Base-by-base conservation (phyloP, 2,113 vertebrate species). In the Malurus elegans region DNA sequence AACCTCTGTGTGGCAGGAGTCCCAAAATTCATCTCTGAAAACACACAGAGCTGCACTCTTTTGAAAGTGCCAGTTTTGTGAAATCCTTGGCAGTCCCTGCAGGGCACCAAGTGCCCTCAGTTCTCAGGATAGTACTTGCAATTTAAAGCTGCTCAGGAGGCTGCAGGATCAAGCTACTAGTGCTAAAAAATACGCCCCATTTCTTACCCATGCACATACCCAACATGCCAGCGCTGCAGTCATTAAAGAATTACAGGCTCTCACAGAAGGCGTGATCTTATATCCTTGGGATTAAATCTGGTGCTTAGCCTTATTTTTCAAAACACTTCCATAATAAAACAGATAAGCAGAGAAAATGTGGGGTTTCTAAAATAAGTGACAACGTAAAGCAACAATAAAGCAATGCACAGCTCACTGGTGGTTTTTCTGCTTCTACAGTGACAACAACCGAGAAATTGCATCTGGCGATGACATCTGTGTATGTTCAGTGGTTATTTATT, bases 21-120 rank as follows among this genome's bases (percentile, higher is more conserved):
- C 88, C 92, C 85, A 54, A 95, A 95, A 97, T 91, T 90, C 76
- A 86, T 96, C 92, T 89, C 88, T 92, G 84, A 92, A 94, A 95
- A 79, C 85, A 75, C 94, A 96, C 70, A 92, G 76, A 85, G 64
- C 64, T 72, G 56, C 60, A 71, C 70, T 90, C 92, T 92, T 87
- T 79, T 62, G 26, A 44, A 90, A 95, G 79, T 28, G 51, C 82
- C 84, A 76, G 61, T 90, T 86, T 83, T 79, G 81, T 79, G 85
- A 95, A 93, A 96, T 71, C 88, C 73, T 91, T 92, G 93, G 88
- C 85, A 96, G 73, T 31, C 79, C 79, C 67, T 79, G 62, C 44
- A 80, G 83, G 80, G 47, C 86, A 88, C 66, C 14, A 8, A 88
- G 76, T 75, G 88, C 75, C 86, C 73, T 95, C 73, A 74, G 92